Conservation (phyloP, 2,113 vertebrate species). For the Leptocoma aspasia region DNA sequence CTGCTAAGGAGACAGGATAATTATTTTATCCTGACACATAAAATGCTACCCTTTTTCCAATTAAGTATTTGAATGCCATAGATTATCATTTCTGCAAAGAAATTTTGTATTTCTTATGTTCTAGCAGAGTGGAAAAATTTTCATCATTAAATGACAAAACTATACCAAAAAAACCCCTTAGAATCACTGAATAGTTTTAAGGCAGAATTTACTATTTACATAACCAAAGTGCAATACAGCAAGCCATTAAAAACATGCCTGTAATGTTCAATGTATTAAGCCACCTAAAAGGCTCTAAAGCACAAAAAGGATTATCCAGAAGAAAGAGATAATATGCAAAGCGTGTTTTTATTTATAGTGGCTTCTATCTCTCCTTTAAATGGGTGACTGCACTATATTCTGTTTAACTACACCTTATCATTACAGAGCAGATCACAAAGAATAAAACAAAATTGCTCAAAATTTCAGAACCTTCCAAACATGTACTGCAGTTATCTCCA, state of each 20-base stretch:
- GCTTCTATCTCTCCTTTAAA: conserved; percentile 23
- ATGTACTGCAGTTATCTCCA: neutral
- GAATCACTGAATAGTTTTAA: conserved; percentile 6
- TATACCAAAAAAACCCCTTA: neutral
- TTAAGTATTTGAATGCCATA: neutral
- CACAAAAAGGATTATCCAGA: conserved; percentile 2
- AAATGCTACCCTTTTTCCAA: neutral
- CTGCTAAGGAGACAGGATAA: too few relatives aligned
- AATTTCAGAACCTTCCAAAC: neutral
- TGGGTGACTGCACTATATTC: neutral
- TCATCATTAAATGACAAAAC: neutral
- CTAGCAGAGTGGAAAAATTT: neutral
- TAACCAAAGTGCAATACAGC: neutral
- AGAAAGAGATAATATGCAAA: neutral
- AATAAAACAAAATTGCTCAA: neutral
- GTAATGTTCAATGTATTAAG: neutral
- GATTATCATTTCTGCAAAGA: neutral
- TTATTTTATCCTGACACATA: neutral
- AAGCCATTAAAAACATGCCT: conserved; percentile 9
- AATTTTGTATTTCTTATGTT: neutral
- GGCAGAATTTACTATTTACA: neutral
- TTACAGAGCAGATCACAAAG: conserved; percentile 24
- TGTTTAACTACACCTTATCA: conserved; percentile 11
- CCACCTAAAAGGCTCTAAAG: neutral
- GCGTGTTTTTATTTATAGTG: conserved; percentile 18